Evolutionary conservation across 2,888 invertebrate species (phyloP), one percentile per base, ranked within the genome.

Genomic region (Pyrocoelia pectoralis): DNA sequence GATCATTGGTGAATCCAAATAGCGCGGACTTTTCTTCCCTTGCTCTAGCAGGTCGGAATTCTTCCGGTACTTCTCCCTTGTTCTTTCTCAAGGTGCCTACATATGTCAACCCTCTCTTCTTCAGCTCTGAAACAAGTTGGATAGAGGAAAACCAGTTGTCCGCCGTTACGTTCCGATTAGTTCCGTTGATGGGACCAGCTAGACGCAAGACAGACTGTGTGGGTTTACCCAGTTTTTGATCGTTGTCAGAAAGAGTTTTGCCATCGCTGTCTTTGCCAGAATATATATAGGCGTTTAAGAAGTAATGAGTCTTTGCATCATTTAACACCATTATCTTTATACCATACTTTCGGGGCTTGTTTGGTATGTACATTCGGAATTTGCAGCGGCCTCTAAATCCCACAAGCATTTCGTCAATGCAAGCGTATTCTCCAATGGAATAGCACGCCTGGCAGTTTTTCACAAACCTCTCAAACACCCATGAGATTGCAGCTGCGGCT

Each of bases 261-360:
- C 41, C 41, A 14, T 41, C 41, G 14, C 13, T 41, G 14, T 41
- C 13, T 41, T 41, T 41, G 12, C 41, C 41, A 14, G 41, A 2
- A 13, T 41, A 14, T 10, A 41, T 13, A n/a, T n/a, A n/a, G n/a
- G 41, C 41, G 14, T 13, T 41, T 3, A 41, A 41, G 12, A 41
- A 41, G 41, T 41, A 41, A 14, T 41, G 41, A 41, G 41, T 41
- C 14, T 8, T 12, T 1, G 41, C 41, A 41, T 41, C 41, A 41
- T 41, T 41, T 41, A 41, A 41, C 14, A 13, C n/a, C 41, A 41
- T 41, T 3, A 41, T 13, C 41, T 41, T 41, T 3, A 74, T 59
- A 13, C 74, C 74, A 60, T 74, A 74, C 63, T 72, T 74, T 14
- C 58, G 64, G 14, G 73, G 74, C 60, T 74, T 73, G n/a, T 46